Evolutionary conservation across 2,113 vertebrate species (phyloP).

Genomic region (Anarhynchus alexandrinus): DNA sequence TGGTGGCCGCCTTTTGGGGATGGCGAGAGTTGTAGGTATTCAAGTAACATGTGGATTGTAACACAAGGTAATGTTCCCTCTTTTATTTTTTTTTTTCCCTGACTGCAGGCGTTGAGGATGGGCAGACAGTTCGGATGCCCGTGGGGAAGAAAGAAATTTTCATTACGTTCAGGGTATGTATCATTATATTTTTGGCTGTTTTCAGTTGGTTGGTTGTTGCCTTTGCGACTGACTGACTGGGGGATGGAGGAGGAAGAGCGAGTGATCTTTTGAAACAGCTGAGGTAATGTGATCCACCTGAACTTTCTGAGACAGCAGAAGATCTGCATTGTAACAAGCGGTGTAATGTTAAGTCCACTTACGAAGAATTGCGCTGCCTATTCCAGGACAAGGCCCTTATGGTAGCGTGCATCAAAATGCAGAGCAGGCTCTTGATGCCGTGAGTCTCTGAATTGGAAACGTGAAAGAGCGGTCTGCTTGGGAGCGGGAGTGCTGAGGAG

Average conservation of each 20-base stretch:
- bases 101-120: slow-evolving; percentile 89
- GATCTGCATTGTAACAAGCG: neutral
- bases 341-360: neutral
- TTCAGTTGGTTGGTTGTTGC: neutral
- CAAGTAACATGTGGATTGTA: fast-evolving
- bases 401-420: neutral
- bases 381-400: neutral
- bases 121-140: slow-evolving; percentile 96
- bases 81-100: neutral
- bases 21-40: neutral
- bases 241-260: neutral
- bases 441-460: neutral
- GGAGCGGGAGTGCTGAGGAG: neutral
- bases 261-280: neutral
- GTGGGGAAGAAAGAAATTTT: slow-evolving; percentile 96
- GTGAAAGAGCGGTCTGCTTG: neutral
- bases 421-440: neutral
- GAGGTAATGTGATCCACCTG: neutral
- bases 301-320: neutral
- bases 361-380: fast-evolving
- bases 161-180: slow-evolving; percentile 89
- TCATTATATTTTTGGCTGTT: fast-evolving
- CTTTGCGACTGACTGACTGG: neutral
- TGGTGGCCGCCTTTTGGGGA: neutral
- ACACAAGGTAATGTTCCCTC: neutral